These are phyloP conservation scores for Aleiodes leptofemur DNA, from an alignment of 2,888 invertebrate species.

Conservation along the genomic window DNA sequence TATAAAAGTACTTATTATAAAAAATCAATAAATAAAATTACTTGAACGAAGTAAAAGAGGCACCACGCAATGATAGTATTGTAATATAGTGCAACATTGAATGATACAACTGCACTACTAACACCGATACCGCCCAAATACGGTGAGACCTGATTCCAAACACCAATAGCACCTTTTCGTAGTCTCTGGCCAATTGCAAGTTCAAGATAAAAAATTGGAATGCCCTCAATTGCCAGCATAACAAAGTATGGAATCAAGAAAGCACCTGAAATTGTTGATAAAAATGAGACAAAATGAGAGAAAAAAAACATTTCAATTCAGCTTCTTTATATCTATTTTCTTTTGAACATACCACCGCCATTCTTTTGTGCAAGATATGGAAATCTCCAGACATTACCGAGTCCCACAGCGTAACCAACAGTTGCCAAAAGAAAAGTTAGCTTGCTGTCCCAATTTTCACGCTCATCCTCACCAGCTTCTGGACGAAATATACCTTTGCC, in stretches of 20 bases:
- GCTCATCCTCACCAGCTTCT: constrained; percentile 83
- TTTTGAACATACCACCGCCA: constrained; percentile 82
- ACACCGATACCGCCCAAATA: constrained; percentile 93
- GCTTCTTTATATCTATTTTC: neutral
- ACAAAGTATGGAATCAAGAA: constrained; percentile 97
- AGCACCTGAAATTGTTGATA: constrained; percentile 79
- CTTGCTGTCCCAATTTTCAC: constrained; percentile 96
- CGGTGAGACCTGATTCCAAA: constrained; percentile 95
- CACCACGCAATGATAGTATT: constrained; percentile 99
- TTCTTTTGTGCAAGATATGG: constrained; percentile 96
- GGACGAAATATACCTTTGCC: constrained; percentile 82
- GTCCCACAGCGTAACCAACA: constrained; percentile 95
- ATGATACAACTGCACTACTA: constrained; percentile 96
- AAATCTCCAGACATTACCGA: constrained; percentile 97
- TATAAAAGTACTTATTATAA: too few relatives aligned
- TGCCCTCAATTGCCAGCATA: constrained; percentile 95
- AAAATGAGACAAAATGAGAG: neutral
- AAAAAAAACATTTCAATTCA: constrained; percentile 12
- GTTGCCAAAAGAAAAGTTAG: constrained; percentile 94
- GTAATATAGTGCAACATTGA: constrained; percentile 97
- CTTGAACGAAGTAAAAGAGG: constrained; percentile 93
- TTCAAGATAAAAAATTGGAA: constrained; percentile 97
- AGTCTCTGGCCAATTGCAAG: constrained; percentile 95
- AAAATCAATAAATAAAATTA: constrained; percentile 56
- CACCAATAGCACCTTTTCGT: constrained; percentile 95